Conservation (phyloP, 1,140 invertebrate species). For the Pectinophora gossypiella region DNA sequence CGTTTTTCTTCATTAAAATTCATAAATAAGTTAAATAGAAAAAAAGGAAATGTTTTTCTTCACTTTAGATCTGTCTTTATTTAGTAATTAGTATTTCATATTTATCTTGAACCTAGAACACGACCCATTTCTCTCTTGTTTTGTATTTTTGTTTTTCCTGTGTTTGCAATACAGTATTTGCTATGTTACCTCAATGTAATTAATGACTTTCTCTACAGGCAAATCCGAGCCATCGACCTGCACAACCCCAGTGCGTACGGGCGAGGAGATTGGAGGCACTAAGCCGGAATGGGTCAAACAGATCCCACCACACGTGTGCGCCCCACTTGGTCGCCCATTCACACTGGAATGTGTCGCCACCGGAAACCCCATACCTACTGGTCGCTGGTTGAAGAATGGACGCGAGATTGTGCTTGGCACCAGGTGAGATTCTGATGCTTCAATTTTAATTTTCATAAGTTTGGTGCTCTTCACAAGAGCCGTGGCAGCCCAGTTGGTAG, state of each 20-base stretch:
- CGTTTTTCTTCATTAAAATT: too few relatives aligned
- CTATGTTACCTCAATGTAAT: too few relatives aligned
- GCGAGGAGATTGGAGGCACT: constrained; percentile 90
- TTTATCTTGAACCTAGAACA: too few relatives aligned
- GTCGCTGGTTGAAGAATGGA: constrained; percentile 95
- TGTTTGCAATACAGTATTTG: too few relatives aligned
- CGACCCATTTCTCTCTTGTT: too few relatives aligned
- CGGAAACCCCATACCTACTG: constrained; percentile 93
- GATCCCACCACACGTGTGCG: constrained; percentile 83
- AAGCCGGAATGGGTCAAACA: constrained; percentile 95
- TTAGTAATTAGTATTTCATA: too few relatives aligned
- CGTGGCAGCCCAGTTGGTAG: too few relatives aligned
- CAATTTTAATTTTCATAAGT: neutral
- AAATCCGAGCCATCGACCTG: constrained; percentile 92
- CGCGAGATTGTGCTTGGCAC: constrained; percentile 84
- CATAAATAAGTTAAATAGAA: too few relatives aligned
- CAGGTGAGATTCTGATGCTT: constrained; percentile 32
- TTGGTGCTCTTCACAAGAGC: too few relatives aligned
- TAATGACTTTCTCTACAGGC: constrained; percentile 67
- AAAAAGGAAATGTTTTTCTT: too few relatives aligned
- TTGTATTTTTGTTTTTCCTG: too few relatives aligned
- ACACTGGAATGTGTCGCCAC: constrained; percentile 91
- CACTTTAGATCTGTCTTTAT: too few relatives aligned
- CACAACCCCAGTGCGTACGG: constrained; percentile 90
- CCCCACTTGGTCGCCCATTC: constrained; percentile 91